Evolutionary conservation across 1,140 invertebrate species (phyloP), one percentile per base, ranked within the genome.

Genomic region (Ruditapes philippinarum): DNA sequence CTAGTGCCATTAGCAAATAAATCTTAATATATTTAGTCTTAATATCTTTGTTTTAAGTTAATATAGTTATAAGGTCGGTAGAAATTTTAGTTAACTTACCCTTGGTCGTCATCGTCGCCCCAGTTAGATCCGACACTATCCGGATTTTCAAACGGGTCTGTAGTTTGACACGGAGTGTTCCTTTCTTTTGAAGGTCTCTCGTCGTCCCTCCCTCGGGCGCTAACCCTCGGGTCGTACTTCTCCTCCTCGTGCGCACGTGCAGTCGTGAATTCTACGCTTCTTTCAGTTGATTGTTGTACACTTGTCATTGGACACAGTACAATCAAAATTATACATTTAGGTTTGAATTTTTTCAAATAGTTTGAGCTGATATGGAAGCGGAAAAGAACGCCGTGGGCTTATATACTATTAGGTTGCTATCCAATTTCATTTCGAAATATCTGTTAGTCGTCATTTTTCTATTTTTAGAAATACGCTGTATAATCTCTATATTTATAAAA

Each of bases 241-340:
- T 65, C 54, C 74, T 78, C 84, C 73, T 45, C 84, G 17, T 45
- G 17, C 38, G 45, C 74, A 60, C 33, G 51, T 45, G 51, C 45
- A 22, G 73, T 36, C 33, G 42, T 86, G 25, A 57, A 38, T 49
- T 86, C 74, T 74, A 42, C 22, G 51, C 68, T 60, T 51, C 17
- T 38, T 49, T 78, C 49, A 62, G 25, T 78, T 76, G 49, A 38
- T 78, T 78, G 74, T 54, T 78, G 42, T 76, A 68, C 57, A 78
- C 70, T 76, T 11, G 70, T 76, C 84, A 86, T 86, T 78, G 33
- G 57, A 86, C 62, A 68, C 38, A 28, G 74, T 65, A 78, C 45
- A 86, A 40, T 28, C 38, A 86, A 76, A 62, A 33, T 38, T 28
- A 86, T 86, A 86, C 84, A 86, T 86, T 78, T 60, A 51, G 22